phyloP scores from a whole-genome alignment of 2,113 vertebrate species.

The Stictonetta naevosa region DNA sequence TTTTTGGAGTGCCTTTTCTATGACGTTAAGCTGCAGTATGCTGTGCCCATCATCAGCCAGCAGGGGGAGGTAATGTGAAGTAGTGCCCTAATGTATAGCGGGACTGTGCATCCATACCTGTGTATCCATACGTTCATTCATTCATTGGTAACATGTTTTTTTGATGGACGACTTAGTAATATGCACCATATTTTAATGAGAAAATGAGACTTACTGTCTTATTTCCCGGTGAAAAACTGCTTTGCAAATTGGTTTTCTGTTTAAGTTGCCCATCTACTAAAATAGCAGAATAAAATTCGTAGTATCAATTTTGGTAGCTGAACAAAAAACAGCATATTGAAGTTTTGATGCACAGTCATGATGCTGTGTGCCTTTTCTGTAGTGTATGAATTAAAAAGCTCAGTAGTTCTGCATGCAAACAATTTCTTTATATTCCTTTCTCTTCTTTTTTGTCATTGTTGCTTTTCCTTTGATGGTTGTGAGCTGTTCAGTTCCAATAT shows the following conservation, averaged over 20 bases:
- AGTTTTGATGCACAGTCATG: background rate
- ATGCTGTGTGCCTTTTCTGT: background rate
- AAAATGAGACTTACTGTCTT: background rate
- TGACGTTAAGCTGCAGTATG: constrained; percentile 94
- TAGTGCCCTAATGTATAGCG: rapidly evolving
- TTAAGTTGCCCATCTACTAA: background rate
- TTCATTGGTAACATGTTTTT: too few relatives aligned
- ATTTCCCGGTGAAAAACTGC: background rate
- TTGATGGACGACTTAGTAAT: background rate
- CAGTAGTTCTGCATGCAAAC: background rate
- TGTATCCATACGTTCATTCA: background rate
- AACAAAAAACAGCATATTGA: background rate
- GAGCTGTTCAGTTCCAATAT: background rate
- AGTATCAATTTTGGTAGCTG: background rate
- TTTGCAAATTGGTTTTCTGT: background rate
- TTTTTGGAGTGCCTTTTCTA: constrained; percentile 97
- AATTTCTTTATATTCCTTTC: background rate
- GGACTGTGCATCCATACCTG: background rate
- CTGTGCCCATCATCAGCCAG: constrained; percentile 98
- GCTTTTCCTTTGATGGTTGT: background rate
- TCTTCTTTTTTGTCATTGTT: background rate
- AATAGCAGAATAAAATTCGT: background rate
- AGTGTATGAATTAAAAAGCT: background rate
- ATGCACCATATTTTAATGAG: background rate
- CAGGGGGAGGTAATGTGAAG: constrained; percentile 90